These are phyloP conservation scores for Tamias sibiricus DNA, from an alignment of 2,113 vertebrate species.

Conservation along the genomic window DNA sequence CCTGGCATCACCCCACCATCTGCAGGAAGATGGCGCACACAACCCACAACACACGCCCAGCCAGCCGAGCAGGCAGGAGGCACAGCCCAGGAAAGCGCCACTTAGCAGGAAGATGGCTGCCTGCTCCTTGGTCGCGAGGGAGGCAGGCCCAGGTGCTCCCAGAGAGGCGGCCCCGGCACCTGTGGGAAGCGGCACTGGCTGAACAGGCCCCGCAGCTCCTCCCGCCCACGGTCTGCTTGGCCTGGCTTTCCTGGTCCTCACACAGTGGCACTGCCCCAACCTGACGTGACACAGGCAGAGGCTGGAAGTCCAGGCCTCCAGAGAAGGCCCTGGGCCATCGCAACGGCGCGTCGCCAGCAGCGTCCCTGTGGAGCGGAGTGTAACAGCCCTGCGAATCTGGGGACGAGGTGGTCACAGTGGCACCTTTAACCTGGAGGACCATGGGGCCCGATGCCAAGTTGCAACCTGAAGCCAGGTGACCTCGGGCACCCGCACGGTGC, in stretches of 20 bases:
- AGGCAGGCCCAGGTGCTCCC: too few relatives aligned
- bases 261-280: background rate
- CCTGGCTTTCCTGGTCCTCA: background rate
- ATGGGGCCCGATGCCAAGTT: accelerated
- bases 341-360: background rate
- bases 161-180: background rate
- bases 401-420: accelerated
- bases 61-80: background rate
- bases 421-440: background rate
- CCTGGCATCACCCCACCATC: accelerated
- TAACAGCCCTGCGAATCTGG: accelerated
- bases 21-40: too few relatives aligned
- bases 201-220: background rate
- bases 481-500: accelerated
- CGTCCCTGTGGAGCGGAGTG: accelerated
- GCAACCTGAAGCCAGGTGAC: too few relatives aligned
- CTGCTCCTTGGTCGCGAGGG: too few relatives aligned
- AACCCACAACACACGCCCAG: background rate
- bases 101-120: background rate
- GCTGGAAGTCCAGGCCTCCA: too few relatives aligned
- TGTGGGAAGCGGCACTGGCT: background rate
- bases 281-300: background rate
- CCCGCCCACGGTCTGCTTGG: too few relatives aligned
- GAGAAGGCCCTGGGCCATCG: background rate
- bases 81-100: too few relatives aligned